Base-by-base conservation (phyloP, 2,888 invertebrate genomes). In the Elmis aenea region DNA sequence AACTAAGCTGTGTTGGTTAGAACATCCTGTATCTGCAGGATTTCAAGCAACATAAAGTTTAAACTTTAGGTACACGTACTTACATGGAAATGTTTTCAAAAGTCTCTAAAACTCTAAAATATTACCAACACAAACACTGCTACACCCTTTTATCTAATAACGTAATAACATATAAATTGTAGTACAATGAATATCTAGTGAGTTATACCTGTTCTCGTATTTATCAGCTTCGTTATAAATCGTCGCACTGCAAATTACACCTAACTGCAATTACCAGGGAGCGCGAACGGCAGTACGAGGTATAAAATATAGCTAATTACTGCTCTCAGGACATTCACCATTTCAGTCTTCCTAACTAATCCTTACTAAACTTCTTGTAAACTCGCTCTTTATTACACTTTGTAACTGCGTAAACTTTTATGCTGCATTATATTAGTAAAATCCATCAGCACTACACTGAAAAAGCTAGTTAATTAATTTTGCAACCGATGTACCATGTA, bases 251-350 rank as follows among this genome's bases (percentile, higher is more conserved):
- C 50, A 52, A 55, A 55, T 55, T 55, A 52, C 50, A 44, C 28
- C 48, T 44, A 51, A 52, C 52, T 49, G 46, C 46, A 48, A 50
- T 52, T 51, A 52, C 50, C 39, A 42, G 46, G 50, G 50, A 51
- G 47, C 45, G 48, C 44, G 44, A 51, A 45, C 47, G 38, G 47
- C 42, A 43, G 45, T 39, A 33, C 33, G 37, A 50, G 46, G 48
- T 58, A 61, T 64, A 65, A 65, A 64, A 64, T 66, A 64, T 61
- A 59, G 62, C 61, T 66, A 66, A 66, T 66, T 66, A 64, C 62
- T 59, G 57, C 52, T 57, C 55, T 51, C 58, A 50, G 58, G 59
- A 59, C 61, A 60, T 55, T 57, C 56, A 52, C 57, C 57, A 57
- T 57, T 55, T 54, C 57, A 52, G 44, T 55, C 48, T 48, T 39